A percentile compares a stretch with the other conserved stretches of the same genome.
These are phyloP conservation scores for Helleia helle DNA, from an alignment of 2,888 invertebrate species.

Conservation along the genomic window DNA sequence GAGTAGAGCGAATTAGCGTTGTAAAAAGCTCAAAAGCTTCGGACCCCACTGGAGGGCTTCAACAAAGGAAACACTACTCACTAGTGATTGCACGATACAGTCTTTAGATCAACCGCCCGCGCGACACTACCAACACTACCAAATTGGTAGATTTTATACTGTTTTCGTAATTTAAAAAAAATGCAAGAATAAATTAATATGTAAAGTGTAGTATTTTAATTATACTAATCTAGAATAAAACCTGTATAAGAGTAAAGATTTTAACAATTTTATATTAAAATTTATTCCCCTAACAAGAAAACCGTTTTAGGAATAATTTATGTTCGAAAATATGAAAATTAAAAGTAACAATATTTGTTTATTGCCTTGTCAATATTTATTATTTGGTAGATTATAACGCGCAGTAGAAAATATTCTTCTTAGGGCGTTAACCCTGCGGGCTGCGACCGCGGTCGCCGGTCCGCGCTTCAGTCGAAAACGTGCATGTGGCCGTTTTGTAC, in stretches of 20 bases:
- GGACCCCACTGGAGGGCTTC: conserved; percentile 8
- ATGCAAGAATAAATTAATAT: too few species aligned
- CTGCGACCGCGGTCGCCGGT: conserved; percentile 10
- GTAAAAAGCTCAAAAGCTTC: conserved; percentile 8
- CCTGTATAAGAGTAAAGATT: too few species aligned
- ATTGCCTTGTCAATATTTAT: too few species aligned
- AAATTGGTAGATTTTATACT: neutral
- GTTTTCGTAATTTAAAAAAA: too few species aligned
- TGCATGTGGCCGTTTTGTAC: conserved; percentile 36
- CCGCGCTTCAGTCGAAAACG: conserved; percentile 23
- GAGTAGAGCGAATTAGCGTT: conserved; percentile 5
- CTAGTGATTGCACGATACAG: conserved; percentile 1
- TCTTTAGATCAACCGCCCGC: neutral
- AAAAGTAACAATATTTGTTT: too few species aligned
- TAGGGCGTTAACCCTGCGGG: neutral
- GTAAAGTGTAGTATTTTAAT: too few species aligned
- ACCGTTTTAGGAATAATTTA: too few species aligned
- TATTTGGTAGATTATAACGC: neutral
- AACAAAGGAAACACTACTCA: conserved; percentile 2
- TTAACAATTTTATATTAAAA: too few species aligned
- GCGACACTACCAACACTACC: neutral
- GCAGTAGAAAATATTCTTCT: neutral
- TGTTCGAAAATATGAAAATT: too few species aligned
- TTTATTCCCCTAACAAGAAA: too few species aligned
- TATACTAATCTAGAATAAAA: too few species aligned